These are phyloP conservation scores for Sinosuthora webbiana DNA, from an alignment of 2,113 vertebrate species.

Conservation along the genomic window DNA sequence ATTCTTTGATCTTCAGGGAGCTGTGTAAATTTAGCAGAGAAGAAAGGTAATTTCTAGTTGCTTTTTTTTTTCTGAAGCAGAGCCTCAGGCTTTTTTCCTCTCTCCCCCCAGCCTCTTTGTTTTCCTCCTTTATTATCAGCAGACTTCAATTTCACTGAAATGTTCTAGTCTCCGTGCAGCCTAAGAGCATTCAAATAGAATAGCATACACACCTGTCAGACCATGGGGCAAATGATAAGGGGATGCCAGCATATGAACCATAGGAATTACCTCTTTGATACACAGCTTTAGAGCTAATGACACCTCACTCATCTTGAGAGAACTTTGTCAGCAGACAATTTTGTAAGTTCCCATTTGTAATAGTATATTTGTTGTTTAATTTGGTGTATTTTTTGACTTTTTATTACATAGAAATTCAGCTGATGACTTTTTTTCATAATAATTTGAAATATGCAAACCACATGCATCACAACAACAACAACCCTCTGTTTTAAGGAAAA, in stretches of 20 bases:
- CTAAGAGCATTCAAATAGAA: conserved; percentile 22
- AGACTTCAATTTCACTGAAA: conserved; percentile 42
- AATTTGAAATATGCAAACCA: neutral
- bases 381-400: neutral
- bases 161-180: neutral
- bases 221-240: conserved; percentile 9
- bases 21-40: conserved; percentile 35
- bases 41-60: conserved; percentile 41
- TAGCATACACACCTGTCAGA: neutral
- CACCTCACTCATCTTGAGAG: neutral
- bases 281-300: neutral
- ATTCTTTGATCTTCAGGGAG: conserved; percentile 58
- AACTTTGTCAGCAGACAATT: neutral
- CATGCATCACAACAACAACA: neutral
- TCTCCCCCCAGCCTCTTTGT: neutral
- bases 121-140: neutral
- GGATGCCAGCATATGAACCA: neutral
- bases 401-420: neutral
- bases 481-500: neutral
- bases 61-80: neutral
- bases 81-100: neutral
- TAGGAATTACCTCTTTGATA: conserved; percentile 28
- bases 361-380: neutral
- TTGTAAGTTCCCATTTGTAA: neutral
- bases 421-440: neutral